phyloP scores from a whole-genome alignment of 2,797 vertebrate genomes.

The Sparus aurata region DNA sequence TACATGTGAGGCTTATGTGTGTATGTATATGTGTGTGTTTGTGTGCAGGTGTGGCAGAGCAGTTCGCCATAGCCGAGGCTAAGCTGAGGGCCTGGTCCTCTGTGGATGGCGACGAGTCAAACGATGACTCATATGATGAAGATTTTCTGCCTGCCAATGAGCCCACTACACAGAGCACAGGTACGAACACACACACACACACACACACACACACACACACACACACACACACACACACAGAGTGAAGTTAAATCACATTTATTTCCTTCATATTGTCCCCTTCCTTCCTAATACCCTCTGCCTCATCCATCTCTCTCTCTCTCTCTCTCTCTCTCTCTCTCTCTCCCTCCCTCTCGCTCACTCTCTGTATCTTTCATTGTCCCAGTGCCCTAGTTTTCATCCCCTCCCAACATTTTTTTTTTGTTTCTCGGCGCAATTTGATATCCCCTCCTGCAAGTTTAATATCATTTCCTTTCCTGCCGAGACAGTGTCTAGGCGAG shows the following conservation, averaged over 20 bases:
- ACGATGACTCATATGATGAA: constrained; percentile 96
- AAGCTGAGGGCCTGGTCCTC: constrained; percentile 99
- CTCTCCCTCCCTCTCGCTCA: neutral
- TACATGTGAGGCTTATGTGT: constrained; percentile 18
- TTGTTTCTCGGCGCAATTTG: constrained; percentile 78
- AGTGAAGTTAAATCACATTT: constrained; percentile 32
- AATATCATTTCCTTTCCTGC: constrained; percentile 81
- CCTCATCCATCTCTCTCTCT: constrained; percentile 21
- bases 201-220: constrained; percentile 37
- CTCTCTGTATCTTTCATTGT: constrained; percentile 64
- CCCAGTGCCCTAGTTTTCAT: constrained; percentile 85
- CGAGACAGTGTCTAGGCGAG: constrained; percentile 56
- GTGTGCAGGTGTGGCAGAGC: constrained; percentile 92
- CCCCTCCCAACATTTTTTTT: constrained; percentile 70
- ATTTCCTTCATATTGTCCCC: constrained; percentile 25
- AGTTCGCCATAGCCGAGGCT: constrained; percentile 97
- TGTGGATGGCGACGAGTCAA: constrained; percentile 95
- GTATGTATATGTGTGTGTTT: constrained; percentile 41
- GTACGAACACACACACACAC: constrained; percentile 63
- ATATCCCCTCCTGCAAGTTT: constrained; percentile 86
- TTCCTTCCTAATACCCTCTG: constrained; percentile 17
- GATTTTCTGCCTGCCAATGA: constrained; percentile 91
- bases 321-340: constrained; percentile 13
- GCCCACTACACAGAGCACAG: constrained; percentile 87
- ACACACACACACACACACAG: constrained; percentile 10